A percentile compares a stretch with the other conserved stretches of the same genome.
Conservation (phyloP, 2,113 vertebrate genomes). For the Jacana jacana region DNA sequence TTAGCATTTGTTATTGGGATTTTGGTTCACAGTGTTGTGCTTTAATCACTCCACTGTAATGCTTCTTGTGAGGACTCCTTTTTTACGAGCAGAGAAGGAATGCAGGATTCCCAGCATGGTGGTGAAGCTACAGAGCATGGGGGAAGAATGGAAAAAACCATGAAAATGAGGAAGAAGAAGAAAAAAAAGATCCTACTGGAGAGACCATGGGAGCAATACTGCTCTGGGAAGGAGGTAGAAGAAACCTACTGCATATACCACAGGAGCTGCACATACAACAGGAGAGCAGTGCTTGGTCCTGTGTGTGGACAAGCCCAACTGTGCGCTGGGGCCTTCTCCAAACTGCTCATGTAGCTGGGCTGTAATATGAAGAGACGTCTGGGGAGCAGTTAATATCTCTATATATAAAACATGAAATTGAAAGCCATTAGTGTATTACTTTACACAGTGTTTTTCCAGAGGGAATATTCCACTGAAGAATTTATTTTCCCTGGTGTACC, state of each 20-base stretch:
- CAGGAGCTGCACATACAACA: neutral
- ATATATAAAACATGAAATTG: slow-evolving; percentile 71
- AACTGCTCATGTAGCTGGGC: slow-evolving; percentile 48
- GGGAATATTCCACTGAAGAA: slow-evolving; percentile 70
- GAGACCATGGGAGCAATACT: neutral
- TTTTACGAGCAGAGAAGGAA: neutral
- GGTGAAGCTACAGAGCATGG: neutral
- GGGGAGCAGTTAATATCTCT: slow-evolving; percentile 73
- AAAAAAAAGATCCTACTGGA: neutral
- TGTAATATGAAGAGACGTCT: slow-evolving; percentile 62
- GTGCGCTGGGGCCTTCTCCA: slow-evolving; percentile 20
- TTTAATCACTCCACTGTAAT: neutral
- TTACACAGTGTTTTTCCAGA: slow-evolving; percentile 73
- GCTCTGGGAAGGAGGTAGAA: neutral
- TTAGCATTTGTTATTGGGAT: neutral
- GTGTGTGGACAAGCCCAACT: neutral
- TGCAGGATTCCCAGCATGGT: neutral
- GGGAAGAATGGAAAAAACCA: neutral
- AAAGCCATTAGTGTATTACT: slow-evolving; percentile 74
- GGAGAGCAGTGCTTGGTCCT: neutral
- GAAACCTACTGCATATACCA: neutral
- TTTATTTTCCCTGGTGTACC: slow-evolving; percentile 57
- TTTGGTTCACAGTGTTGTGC: neutral
- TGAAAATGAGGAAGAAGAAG: neutral
- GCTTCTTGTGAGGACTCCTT: neutral